Evolutionary conservation across 2,113 vertebrate species (phyloP).

Genomic region (Tragelaphus strepsiceros): DNA sequence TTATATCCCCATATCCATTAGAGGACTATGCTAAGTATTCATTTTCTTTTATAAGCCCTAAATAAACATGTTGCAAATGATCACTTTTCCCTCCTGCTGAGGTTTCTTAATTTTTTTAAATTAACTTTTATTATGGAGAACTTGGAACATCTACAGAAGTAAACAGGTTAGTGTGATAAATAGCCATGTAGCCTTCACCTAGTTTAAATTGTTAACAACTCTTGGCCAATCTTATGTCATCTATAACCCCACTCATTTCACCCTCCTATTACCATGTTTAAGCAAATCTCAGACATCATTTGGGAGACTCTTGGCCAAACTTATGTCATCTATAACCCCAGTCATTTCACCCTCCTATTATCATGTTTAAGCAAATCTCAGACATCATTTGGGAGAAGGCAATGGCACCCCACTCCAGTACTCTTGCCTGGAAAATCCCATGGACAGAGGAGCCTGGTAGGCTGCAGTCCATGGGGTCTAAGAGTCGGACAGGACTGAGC

Average conservation of each 20-base stretch:
- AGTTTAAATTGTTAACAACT: not conserved
- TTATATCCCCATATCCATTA: slow-evolving; percentile 21
- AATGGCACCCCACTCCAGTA: too few species aligned
- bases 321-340: too few species aligned
- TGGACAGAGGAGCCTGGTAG: too few species aligned
- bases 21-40: slow-evolving; percentile 21
- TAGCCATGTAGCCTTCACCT: not conserved
- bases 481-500: too few species aligned
- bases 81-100: not conserved
- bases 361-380: too few species aligned
- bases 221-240: not conserved
- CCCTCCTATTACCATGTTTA: too few species aligned
- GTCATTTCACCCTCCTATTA: too few species aligned
- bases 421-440: too few species aligned
- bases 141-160: not conserved
- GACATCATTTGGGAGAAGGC: too few species aligned
- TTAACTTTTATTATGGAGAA: slow-evolving; percentile 11
- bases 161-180: not conserved
- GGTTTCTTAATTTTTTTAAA: not conserved
- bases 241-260: not conserved
- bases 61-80: slow-evolving; percentile 20
- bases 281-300: too few species aligned
- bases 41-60: slow-evolving; percentile 39
- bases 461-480: too few species aligned
- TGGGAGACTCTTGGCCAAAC: too few species aligned